Evolutionary conservation across 1,140 invertebrate species (phyloP), one percentile per base, ranked within the genome.

Genomic region (Himalopsyche phryganea): DNA sequence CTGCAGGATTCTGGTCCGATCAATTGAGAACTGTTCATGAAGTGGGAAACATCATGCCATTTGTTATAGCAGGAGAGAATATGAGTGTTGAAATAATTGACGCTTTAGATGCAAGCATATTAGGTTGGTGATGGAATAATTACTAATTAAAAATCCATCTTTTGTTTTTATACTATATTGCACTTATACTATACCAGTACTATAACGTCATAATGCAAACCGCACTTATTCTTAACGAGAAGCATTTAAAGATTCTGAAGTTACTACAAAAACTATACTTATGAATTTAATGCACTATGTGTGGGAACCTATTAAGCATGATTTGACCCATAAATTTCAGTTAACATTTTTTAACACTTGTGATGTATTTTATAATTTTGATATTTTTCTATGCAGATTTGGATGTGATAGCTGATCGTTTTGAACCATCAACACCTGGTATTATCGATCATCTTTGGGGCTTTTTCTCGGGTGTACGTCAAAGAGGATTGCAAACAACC

Each of bases 1-100:
- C 86, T 11, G 82, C 85, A 38, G 89, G 89, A 6, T 90, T 89
- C 69, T 91, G 89, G 89, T 83, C 85, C 10, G 86, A 90, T 58
- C 84, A 89, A 65, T 83, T 86, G 52, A 80, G 85, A 54, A 83
- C 84, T 11, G 81, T 91, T 41, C 84, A 89, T 68, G 84, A 89
- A 65, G 80, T 86, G 1, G 84, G 80, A 66, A 88, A 89, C 67
- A 77, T 82, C 40, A 85, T 88, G 66, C 89, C 89, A 19, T 92
- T 92, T 73, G 82, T 82, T 36, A 68, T 92, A 32, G 79, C 76
- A 66, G 81, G 80, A 65, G 83, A 83, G 35, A 74, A 74, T 11
- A 71, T 81, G 46, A 77, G 79, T 54, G 82, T 90, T 35, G 87
- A 90, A 77, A 78, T 91, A 47, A 65, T 85, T 6, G 88, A 91